Base-by-base conservation (phyloP, 2,797 vertebrate species). In the Pteropus rufus region DNA sequence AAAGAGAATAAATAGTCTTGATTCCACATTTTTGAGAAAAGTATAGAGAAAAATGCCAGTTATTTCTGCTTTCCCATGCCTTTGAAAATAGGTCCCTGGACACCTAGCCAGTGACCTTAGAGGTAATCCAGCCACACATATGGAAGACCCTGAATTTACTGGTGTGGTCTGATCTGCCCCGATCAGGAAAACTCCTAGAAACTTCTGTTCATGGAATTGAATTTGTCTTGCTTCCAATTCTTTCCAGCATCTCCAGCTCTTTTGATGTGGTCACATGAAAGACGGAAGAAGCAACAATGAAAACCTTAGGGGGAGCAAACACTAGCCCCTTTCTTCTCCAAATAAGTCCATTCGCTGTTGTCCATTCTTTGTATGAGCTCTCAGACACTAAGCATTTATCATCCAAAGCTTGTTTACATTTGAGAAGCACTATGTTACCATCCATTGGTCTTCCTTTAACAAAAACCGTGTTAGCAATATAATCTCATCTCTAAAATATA, bases 251-350 rank as follows among this genome's bases (percentile, higher is more conserved):
- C 26, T 36, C 70, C 65, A 89, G 44, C 44, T 80, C 34, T 83
- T 96, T 94, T 97, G 92, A 97, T 97, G 95, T 72, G 88, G 69
- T 83, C 62, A 86, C 87, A 95, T 95, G 94, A 96, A 94, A 95
- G 69, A 89, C 21, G 31, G 36, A 87, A 88, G 72, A 72, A 95
- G 81, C 34, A 65, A 93, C 72, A 70, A 65, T 49, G 52, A 80
- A 88, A 95, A 93, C 52, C 52, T 89, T 67, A 75, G 21, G 46
- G 54, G 23, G 89, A 91, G 21, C 4, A 94, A 95, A 95, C 14
- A 95, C 41, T 86, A 64, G 73, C 56, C 39, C 69, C 64, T 96
- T 95, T 95, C 64, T 70, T 88, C 87, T 91, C 60, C 72, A 72
- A 44, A 31, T 34, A 44, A 90, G 10, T 73, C 29, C 69, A 84